Conservation (phyloP, 1,140 invertebrate genomes). For the Plectus sambesii region DNA sequence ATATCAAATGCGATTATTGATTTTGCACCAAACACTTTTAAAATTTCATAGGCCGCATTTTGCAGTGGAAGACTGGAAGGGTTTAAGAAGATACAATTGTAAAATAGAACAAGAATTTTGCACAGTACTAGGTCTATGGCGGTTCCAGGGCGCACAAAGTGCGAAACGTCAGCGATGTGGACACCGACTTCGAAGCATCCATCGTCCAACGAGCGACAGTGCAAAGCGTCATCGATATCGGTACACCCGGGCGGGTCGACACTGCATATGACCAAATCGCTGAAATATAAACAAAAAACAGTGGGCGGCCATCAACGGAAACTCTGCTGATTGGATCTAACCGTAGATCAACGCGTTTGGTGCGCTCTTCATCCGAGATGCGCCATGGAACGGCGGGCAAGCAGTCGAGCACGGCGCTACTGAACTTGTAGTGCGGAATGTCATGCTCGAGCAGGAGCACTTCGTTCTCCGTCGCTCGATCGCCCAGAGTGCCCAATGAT, state of each 20-base stretch:
- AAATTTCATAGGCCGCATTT: too few relatives aligned
- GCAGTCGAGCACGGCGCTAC: conserved; percentile 79
- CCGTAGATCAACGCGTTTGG: conserved; percentile 32
- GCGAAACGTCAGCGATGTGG: conserved; percentile 80
- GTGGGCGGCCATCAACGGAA: background rate
- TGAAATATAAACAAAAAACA: conserved; percentile 5
- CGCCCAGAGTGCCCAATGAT: conserved; percentile 66
- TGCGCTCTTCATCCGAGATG: background rate
- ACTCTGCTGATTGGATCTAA: background rate
- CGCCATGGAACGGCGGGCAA: conserved; percentile 77
- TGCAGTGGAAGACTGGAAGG: too few relatives aligned
- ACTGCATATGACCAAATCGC: conserved; percentile 76
- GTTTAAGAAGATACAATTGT: too few relatives aligned
- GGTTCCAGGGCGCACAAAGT: conserved; percentile 77
- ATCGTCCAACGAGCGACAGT: conserved; percentile 65
- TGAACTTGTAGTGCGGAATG: conserved; percentile 85
- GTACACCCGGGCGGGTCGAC: conserved; percentile 98
- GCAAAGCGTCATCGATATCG: conserved; percentile 96
- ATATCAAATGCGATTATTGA: too few relatives aligned
- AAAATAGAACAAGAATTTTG: too few relatives aligned
- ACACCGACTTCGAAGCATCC: conserved; percentile 76
- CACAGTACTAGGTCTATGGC: conserved; percentile 79
- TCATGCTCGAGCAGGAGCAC: conserved; percentile 86
- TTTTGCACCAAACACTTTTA: too few relatives aligned
- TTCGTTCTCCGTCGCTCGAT: conserved; percentile 85